Conservation (phyloP, 2,113 vertebrate genomes). For the Corydoras maculifer region DNA sequence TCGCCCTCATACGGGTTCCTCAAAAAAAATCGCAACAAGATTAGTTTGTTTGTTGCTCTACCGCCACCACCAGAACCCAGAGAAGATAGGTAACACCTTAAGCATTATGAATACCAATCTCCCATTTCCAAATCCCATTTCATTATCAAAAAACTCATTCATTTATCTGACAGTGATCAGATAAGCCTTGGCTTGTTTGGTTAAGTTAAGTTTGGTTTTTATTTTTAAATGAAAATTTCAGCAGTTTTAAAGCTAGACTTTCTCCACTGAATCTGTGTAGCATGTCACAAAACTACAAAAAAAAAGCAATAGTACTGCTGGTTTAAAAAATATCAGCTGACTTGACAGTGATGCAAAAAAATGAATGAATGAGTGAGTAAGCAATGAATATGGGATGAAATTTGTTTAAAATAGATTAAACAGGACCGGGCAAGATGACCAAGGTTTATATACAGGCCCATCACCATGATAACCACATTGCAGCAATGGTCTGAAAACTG, state of each 20-base stretch:
- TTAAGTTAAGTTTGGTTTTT: too few relatives aligned
- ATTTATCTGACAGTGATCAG: neutral
- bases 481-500: constrained; percentile 28
- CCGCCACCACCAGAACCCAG: constrained; percentile 8
- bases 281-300: too few relatives aligned
- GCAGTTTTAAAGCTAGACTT: too few relatives aligned
- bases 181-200: neutral
- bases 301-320: too few relatives aligned
- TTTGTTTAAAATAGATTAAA: constrained; percentile 23
- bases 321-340: neutral
- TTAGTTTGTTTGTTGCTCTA: constrained; percentile 55
- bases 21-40: constrained; percentile 75
- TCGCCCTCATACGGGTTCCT: constrained; percentile 93
- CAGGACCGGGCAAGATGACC: constrained; percentile 7
- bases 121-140: constrained; percentile 11
- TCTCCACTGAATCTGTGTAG: too few relatives aligned
- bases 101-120: constrained; percentile 1
- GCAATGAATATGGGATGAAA: constrained; percentile 30
- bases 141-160: constrained; percentile 4
- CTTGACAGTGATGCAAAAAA: neutral
- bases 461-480: constrained; percentile 31
- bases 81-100: constrained; percentile 5
- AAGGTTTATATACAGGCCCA: constrained; percentile 20
- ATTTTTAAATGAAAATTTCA: too few relatives aligned
- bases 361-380: constrained; percentile 5